phyloP scores from a whole-genome alignment of 2,888 invertebrate genomes.

The Dermolepida albohirtum region DNA sequence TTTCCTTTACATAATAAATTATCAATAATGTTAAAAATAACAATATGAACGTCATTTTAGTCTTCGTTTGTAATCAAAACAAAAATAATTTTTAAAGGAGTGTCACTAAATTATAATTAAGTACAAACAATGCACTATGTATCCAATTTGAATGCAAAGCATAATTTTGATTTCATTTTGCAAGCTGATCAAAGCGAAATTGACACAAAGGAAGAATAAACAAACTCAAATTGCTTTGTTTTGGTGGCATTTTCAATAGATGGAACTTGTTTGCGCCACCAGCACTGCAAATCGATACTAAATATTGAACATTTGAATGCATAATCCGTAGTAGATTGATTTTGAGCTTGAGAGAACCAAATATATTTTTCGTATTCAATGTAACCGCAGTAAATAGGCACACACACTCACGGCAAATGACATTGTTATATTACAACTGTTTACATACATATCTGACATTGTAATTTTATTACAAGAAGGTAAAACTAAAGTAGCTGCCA shows the following conservation, averaged over 20 bases:
- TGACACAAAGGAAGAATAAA: not conserved
- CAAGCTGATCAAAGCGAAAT: no score
- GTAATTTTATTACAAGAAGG: constrained; percentile 5
- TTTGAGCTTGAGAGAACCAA: not conserved
- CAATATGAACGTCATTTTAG: no score
- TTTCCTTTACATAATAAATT: no score
- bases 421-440: constrained; percentile 5
- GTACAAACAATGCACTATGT: no score
- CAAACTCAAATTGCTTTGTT: constrained; percentile 31
- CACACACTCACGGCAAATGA: not conserved
- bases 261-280: constrained; percentile 26
- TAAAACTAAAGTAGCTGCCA: not conserved
- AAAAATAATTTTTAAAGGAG: no score
- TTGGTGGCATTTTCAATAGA: constrained; percentile 13
- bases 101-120: no score
- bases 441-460: constrained; percentile 10
- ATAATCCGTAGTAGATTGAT: constrained; percentile 11
- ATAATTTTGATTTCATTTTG: no score
- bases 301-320: constrained; percentile 36
- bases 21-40: no score
- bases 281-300: constrained; percentile 24
- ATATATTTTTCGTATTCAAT: constrained; percentile 13
- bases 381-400: not conserved
- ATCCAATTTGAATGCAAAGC: no score
- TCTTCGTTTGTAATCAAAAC: no score